Percentiles rank a stretch among this genome's conserved stretches.
These are phyloP conservation scores for Manis javanica DNA, from an alignment of 2,797 vertebrate genomes.

Conservation along the genomic window DNA sequence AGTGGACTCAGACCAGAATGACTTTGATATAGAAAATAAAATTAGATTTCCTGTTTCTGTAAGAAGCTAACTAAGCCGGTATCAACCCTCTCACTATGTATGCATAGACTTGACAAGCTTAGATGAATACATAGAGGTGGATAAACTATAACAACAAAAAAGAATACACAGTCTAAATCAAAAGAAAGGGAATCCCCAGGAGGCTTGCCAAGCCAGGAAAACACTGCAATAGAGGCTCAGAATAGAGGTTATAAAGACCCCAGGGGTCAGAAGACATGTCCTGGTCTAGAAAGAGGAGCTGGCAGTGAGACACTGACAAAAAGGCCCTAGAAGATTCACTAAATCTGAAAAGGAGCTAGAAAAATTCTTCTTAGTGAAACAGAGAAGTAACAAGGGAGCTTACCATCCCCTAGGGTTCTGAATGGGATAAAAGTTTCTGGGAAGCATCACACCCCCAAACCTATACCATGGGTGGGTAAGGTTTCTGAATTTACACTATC, in stretches of 20 bases:
- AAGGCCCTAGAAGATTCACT: neutral
- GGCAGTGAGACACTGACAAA: neutral
- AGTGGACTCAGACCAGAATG: constrained; percentile 1
- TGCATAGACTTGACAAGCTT: neutral
- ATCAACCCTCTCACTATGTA: neutral
- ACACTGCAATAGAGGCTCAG: neutral
- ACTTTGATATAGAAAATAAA: neutral
- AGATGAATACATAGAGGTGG: neutral
- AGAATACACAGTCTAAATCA: neutral
- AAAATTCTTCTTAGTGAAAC: neutral
- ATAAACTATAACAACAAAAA: neutral
- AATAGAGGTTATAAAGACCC: neutral
- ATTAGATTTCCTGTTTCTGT: neutral
- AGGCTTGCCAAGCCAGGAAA: neutral
- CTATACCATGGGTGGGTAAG: neutral
- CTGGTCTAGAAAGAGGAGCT: neutral
- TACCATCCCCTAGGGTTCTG: neutral
- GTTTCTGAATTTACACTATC: neutral
- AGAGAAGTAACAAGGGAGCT: neutral
- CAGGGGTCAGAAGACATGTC: neutral
- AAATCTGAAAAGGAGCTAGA: neutral
- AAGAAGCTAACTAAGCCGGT: neutral
- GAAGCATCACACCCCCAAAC: neutral
- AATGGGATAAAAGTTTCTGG: neutral
- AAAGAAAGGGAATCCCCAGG: neutral